Conservation (phyloP, 2,113 vertebrate genomes). For the Alaudala cheleensis region DNA sequence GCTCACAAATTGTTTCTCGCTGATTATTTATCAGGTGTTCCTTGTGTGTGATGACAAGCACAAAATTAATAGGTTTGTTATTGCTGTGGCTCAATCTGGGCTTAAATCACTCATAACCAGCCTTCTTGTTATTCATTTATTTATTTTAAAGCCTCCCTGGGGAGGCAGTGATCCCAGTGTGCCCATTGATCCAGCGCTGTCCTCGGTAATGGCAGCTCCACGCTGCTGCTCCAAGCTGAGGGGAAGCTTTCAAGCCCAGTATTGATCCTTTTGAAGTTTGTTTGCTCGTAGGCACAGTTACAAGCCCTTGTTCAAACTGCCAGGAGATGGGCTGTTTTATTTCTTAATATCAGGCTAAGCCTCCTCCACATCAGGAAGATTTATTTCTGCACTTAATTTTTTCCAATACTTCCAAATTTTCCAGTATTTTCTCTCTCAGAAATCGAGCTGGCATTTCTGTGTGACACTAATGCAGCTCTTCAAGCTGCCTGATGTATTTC, state of each 20-base stretch:
- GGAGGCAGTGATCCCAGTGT: background rate
- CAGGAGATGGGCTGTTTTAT: background rate
- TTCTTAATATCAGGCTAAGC: constrained; percentile 8
- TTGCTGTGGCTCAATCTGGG: background rate
- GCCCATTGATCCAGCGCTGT: background rate
- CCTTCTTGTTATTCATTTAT: background rate
- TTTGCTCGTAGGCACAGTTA: background rate
- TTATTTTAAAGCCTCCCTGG: background rate
- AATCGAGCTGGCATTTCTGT: background rate
- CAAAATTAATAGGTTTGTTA: background rate
- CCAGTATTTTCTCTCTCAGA: background rate
- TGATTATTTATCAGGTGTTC: background rate
- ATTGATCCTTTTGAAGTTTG: constrained; percentile 47
- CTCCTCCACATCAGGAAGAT: background rate
- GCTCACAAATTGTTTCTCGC: background rate
- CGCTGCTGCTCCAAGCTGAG: background rate
- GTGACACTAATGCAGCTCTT: background rate
- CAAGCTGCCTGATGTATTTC: background rate
- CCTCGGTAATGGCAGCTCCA: background rate
- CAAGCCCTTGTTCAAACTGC: background rate
- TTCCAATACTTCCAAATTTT: background rate
- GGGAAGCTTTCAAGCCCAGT: constrained; percentile 12
- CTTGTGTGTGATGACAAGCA: background rate
- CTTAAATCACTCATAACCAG: background rate
- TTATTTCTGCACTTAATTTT: constrained; percentile 22